A percentile compares a stretch with the other conserved stretches of the same genome.
Evolutionary conservation across 2,888 invertebrate species (phyloP).

Genomic region (Eubasilissa splendida): DNA sequence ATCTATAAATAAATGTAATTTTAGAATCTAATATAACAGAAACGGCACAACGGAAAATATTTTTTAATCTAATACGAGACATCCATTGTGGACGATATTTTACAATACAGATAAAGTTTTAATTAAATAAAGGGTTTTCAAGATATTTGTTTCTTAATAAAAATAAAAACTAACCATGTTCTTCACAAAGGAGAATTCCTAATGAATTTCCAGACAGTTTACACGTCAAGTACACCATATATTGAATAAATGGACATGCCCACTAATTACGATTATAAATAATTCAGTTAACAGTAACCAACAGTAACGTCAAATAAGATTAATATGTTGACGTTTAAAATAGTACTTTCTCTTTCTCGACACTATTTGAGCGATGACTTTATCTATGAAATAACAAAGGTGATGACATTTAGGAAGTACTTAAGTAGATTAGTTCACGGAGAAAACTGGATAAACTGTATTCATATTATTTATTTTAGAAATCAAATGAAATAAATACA

Average conservation of each 20-base stretch:
- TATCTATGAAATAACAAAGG: too few relatives aligned
- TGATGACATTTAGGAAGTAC: too few relatives aligned
- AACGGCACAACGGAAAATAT: too few relatives aligned
- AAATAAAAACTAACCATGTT: slow-evolving; percentile 18
- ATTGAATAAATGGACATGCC: not conserved
- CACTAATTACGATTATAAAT: slow-evolving; percentile 9
- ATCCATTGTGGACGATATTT: not conserved
- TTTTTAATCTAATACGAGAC: too few relatives aligned
- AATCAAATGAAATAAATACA: too few relatives aligned
- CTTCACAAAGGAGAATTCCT: not conserved
- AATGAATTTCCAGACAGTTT: not conserved
- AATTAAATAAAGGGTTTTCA: not conserved
- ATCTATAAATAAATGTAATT: too few relatives aligned
- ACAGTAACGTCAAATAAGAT: not conserved
- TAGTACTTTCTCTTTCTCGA: too few relatives aligned
- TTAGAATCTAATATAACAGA: too few relatives aligned
- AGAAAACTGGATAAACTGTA: too few relatives aligned
- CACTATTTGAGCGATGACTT: too few relatives aligned
- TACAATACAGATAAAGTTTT: not conserved
- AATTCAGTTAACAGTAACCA: slow-evolving; percentile 8
- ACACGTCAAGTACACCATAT: slow-evolving; percentile 1
- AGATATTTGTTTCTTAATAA: not conserved
- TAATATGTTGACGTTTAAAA: slow-evolving; percentile 3
- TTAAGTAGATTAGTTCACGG: too few relatives aligned
- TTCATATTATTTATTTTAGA: too few relatives aligned